A percentile compares a stretch with the other conserved stretches of the same genome.
phyloP scores from a whole-genome alignment of 2,888 invertebrate genomes.

The Alcis repandata region DNA sequence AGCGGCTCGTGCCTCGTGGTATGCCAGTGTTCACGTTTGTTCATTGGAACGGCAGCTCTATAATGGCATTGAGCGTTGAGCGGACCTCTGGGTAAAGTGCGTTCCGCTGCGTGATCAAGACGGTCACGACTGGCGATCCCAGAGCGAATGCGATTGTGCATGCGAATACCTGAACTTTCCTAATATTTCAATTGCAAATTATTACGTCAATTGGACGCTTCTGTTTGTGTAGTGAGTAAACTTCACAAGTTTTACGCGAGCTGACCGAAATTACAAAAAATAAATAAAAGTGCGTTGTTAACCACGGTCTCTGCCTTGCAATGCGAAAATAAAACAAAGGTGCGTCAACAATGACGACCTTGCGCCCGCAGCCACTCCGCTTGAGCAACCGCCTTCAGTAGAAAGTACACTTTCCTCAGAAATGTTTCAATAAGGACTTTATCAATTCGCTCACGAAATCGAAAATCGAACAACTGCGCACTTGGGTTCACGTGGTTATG shows the following conservation, averaged over 20 bases:
- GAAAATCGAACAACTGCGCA: constrained; percentile 34
- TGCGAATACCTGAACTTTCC: constrained; percentile 44
- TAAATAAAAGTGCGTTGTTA: constrained; percentile 15
- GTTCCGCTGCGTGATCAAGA: constrained; percentile 65
- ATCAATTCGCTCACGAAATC: constrained; percentile 44
- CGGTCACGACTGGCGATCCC: constrained; percentile 63
- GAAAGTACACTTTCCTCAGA: constrained; percentile 75
- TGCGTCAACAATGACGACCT: constrained; percentile 66
- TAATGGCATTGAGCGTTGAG: constrained; percentile 63
- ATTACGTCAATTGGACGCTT: constrained; percentile 39
- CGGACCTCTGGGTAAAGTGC: constrained; percentile 48
- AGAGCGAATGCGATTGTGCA: constrained; percentile 53
- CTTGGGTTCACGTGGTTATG: constrained; percentile 20
- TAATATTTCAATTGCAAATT: constrained; percentile 49
- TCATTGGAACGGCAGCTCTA: constrained; percentile 30
- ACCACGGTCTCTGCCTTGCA: constrained; percentile 32
- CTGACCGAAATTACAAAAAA: neutral
- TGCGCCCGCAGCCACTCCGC: constrained; percentile 52
- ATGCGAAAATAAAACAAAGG: constrained; percentile 60
- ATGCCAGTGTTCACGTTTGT: constrained; percentile 15
- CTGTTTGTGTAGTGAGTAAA: constrained; percentile 8
- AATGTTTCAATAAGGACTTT: constrained; percentile 52
- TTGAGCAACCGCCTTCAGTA: constrained; percentile 57
- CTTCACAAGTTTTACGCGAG: constrained; percentile 1
- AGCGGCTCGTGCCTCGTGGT: constrained; percentile 2